Percentiles rank a stretch among this genome's conserved stretches.
phyloP scores from a whole-genome alignment of 2,113 vertebrate species.

The Boulengeromyrus knoepffleri region DNA sequence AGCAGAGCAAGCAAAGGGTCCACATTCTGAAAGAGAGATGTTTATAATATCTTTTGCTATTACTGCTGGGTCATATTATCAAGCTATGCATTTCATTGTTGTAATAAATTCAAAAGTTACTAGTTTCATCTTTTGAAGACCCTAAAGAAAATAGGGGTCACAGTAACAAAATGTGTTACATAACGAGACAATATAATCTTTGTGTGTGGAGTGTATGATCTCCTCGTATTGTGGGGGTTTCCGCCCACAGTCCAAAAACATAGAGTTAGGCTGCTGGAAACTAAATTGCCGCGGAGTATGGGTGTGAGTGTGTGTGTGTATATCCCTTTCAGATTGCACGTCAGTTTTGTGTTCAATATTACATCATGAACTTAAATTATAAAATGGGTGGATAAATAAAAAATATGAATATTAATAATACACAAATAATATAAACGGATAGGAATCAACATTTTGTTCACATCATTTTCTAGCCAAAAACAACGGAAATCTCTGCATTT shows the following conservation, averaged over 20 bases:
- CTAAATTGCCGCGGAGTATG: neutral
- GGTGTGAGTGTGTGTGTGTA: neutral
- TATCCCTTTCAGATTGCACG: neutral
- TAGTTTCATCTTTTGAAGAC: neutral
- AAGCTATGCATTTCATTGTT: neutral
- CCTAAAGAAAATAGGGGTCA: neutral
- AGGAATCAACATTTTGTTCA: neutral
- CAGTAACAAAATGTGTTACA: neutral
- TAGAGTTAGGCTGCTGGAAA: neutral
- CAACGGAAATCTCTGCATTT: neutral
- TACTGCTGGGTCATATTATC: neutral
- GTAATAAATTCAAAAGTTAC: neutral
- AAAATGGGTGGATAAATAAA: neutral
- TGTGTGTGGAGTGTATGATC: neutral
- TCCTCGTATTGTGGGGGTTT: neutral
- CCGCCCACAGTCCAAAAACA: neutral
- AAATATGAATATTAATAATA: neutral
- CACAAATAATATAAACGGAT: neutral
- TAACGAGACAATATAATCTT: neutral
- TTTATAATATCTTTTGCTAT: neutral
- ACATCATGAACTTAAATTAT: neutral
- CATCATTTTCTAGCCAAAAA: neutral
- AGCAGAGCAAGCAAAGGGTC: slow-evolving; percentile 50
- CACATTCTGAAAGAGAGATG: slow-evolving; percentile 63
- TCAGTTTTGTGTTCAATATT: neutral